Evolutionary conservation across 2,888 invertebrate species (phyloP), one percentile per base, ranked within the genome.

Genomic region (Macroteleia sp.): DNA sequence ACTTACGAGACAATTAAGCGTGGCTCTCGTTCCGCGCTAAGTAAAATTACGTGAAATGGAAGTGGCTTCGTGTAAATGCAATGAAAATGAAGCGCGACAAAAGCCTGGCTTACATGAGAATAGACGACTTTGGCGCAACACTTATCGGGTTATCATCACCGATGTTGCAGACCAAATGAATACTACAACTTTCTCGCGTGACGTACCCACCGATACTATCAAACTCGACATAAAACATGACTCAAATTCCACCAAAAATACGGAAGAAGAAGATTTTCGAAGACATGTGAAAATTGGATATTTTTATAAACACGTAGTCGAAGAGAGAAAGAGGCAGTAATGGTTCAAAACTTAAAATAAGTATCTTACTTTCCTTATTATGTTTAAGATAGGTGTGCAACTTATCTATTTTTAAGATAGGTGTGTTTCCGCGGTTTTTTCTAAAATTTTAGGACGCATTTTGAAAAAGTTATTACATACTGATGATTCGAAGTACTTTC

Each of bases 61-160:
- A 77, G 76, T 71, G 54, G 48, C 61, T 62, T 77, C 75, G 77
- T 77, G 71, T 78, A 76, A 78, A 75, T 67, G 64, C 69, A 66
- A 56, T 67, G 64, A 62, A 57, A 62, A 66, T 69, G 77, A 64
- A 56, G 62, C 54, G 74, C 71, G 74, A 71, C 44, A 52, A 77
- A 77, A 77, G 74, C 76, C 71, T 54, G 30, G 52, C 64, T 59
- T 44, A 66, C 52, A 54, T 44, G 66, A 56, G 46, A 73, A 67
- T 48, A 50, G 30, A 66, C 41, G 59, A 61, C 66, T 77, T 67
- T 48, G 32, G 46, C 30, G 61, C 56, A 28, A 56, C 67, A 67
- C 71, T 71, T 77, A 73, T 77, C 71, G 50, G 62, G 61, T 73
- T 66, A 77, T 77, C 67, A 62, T 77, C 56, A 48, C 34, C 50